phyloP scores from a whole-genome alignment of 1,140 invertebrate genomes.

The Euura lappo region DNA sequence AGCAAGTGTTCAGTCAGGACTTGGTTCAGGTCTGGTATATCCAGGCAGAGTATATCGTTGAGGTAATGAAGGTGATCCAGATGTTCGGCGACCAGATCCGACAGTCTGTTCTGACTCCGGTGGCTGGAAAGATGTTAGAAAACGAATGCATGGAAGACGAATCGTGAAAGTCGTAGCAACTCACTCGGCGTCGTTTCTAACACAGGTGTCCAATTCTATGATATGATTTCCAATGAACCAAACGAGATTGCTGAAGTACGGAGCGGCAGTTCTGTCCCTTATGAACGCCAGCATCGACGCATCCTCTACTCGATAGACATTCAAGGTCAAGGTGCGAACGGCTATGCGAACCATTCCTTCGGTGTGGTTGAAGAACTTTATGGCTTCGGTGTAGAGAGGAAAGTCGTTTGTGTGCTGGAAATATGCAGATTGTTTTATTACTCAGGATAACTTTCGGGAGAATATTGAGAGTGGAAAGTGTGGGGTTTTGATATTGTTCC shows the following conservation, averaged over 20 bases:
- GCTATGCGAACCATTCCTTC: slow-evolving; percentile 99
- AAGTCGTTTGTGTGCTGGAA: slow-evolving; percentile 97
- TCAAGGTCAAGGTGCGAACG: slow-evolving; percentile 95
- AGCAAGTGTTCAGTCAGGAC: slow-evolving; percentile 95
- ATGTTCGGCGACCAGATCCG: slow-evolving; percentile 96
- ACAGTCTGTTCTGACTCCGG: slow-evolving; percentile 88
- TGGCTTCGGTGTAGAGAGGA: slow-evolving; percentile 97
- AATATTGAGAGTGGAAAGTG: slow-evolving; percentile 3
- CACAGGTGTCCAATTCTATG: slow-evolving; percentile 93
- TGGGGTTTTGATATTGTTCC: background rate
- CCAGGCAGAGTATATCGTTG: slow-evolving; percentile 93
- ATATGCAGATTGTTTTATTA: slow-evolving; percentile 37
- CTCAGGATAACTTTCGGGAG: background rate
- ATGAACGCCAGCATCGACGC: slow-evolving; percentile 96
- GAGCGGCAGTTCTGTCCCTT: slow-evolving; percentile 91
- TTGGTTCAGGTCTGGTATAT: slow-evolving; percentile 92
- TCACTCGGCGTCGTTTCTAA: slow-evolving; percentile 94
- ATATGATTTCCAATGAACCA: slow-evolving; percentile 99
- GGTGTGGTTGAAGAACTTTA: slow-evolving; percentile 98
- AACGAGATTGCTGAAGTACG: slow-evolving; percentile 98
- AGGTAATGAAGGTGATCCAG: slow-evolving; percentile 97
- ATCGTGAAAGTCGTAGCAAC: slow-evolving; percentile 40
- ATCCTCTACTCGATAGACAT: slow-evolving; percentile 96
- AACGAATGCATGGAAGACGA: slow-evolving; percentile 14
- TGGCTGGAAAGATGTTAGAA: slow-evolving; percentile 67